Evolutionary conservation across 2,797 vertebrate genomes (phyloP).

Genomic region (Xiphophorus birchmanni): DNA sequence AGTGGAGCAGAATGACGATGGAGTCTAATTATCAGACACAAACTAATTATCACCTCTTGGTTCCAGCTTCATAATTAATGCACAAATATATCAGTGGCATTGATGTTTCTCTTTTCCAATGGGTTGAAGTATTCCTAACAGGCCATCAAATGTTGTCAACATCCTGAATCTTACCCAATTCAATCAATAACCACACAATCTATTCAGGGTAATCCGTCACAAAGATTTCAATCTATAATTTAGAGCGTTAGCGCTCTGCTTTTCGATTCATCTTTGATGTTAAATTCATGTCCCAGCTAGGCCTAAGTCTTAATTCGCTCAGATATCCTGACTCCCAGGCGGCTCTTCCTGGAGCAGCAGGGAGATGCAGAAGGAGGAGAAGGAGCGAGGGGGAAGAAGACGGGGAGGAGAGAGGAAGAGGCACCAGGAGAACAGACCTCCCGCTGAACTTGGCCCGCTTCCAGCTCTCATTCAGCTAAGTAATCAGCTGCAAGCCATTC

Average conservation of each 20-base stretch:
- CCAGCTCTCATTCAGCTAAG: conserved; percentile 86
- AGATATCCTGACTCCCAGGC: conserved; percentile 51
- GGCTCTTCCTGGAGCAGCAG: conserved; percentile 66
- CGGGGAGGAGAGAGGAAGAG: conserved; percentile 38
- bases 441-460: conserved; percentile 86
- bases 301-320: conserved; percentile 8
- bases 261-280: conserved; percentile 23
- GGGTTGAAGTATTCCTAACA: conserved; percentile 13
- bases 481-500: conserved; percentile 92
- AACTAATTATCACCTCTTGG: conserved; percentile 7
- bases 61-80: conserved; percentile 7
- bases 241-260: conserved; percentile 7
- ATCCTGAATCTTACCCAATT: not conserved
- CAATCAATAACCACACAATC: not conserved
- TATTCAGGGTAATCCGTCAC: not conserved
- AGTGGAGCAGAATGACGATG: not conserved
- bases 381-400: not conserved
- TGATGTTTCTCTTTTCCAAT: conserved; percentile 6
- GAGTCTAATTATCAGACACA: conserved; percentile 5
- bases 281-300: conserved; percentile 18
- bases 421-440: conserved; percentile 67
- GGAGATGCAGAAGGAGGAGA: conserved; percentile 33
- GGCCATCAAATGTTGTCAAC: not conserved
- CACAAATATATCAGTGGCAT: conserved; percentile 1
- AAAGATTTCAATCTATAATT: conserved; percentile 13